Evolutionary conservation across 2,888 invertebrate species (phyloP), one percentile per base, ranked within the genome.

Genomic region (Tigriopus californicus): DNA sequence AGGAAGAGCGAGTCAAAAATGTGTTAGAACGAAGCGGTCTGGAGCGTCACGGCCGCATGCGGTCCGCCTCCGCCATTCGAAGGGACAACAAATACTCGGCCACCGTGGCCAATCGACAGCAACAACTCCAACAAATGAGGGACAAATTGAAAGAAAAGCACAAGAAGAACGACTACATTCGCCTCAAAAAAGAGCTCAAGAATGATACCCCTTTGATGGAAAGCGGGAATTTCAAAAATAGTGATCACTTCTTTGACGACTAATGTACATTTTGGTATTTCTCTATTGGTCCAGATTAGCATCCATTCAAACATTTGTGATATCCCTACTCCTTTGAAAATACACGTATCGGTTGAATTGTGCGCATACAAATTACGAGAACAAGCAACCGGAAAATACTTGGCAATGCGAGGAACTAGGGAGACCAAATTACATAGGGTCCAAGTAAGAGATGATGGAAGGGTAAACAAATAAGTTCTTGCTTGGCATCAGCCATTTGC

Each of bases 71-170:
- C 1, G 54, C 40, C 1, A 25, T 41, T 15, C 15, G 41, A 15
- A 6, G 41, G n/a, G 54, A 54, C 33, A n/a, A 54, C 10, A 33
- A 18, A 15, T 54, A 54, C 41, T 40, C 40, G 12, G 54, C 54
- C 10, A 54, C 41, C 15, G 41, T 54, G 41, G 54, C 54, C n/a
- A 54, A 54, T 15, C 15, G 64, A 52, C 62, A 64, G 53, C 58
- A 59, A 15, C 64, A 64, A 44, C 58, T 64, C 33, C 62, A 60
- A 53, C 63, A 62, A 44, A 61, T 64, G 11, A 60, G 63, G 6
- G 64, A 64, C 55, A 62, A 62, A 24, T 60, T 64, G n/a, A 62
- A 63, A 53, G 62, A 56, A 1, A 57, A 62, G 60, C 62, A 64
- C 61, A 60, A 63, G 49, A 61, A 60, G n/a, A 58, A 51, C 24